Conservation (phyloP, 2,888 invertebrate genomes). For the Trichogramma dendrolimi region DNA sequence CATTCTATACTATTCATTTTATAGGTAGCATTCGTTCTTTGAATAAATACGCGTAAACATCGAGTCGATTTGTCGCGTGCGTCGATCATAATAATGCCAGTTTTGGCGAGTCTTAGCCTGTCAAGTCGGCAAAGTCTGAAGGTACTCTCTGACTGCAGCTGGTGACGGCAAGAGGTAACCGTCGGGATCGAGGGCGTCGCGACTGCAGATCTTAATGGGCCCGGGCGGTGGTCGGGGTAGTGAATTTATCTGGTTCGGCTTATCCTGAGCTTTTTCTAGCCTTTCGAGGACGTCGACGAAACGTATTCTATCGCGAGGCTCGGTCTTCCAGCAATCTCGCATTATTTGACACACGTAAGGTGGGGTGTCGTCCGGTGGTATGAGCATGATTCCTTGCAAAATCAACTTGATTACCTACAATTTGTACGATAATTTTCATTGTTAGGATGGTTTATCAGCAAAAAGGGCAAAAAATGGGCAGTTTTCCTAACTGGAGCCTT, state of each 20-base stretch:
- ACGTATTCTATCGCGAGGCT: conserved; percentile 70
- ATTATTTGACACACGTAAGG: conserved; percentile 69
- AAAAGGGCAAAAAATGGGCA: neutral
- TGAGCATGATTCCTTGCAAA: conserved; percentile 72
- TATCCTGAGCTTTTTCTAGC: conserved; percentile 55
- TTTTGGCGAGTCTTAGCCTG: neutral
- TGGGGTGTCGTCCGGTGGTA: conserved; percentile 76
- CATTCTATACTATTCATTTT: no score
- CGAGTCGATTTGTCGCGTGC: no score
- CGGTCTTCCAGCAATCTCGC: conserved; percentile 76
- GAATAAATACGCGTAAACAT: no score
- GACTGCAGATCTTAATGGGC: conserved; percentile 51
- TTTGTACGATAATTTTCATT: neutral
- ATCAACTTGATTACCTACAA: conserved; percentile 70
- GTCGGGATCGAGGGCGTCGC: conserved; percentile 60
- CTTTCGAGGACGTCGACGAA: conserved; percentile 69
- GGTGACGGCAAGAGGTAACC: conserved; percentile 66
- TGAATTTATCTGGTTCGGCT: conserved; percentile 38
- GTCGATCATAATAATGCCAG: no score
- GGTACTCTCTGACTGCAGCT: conserved; percentile 57
- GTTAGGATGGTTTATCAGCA: neutral
- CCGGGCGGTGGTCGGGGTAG: conserved; percentile 58
- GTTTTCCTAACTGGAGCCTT: neutral
- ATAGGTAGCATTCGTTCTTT: no score
- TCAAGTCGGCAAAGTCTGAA: conserved; percentile 55